phyloP scores from a whole-genome alignment of 2,113 vertebrate genomes.

The Delphinus delphis region DNA sequence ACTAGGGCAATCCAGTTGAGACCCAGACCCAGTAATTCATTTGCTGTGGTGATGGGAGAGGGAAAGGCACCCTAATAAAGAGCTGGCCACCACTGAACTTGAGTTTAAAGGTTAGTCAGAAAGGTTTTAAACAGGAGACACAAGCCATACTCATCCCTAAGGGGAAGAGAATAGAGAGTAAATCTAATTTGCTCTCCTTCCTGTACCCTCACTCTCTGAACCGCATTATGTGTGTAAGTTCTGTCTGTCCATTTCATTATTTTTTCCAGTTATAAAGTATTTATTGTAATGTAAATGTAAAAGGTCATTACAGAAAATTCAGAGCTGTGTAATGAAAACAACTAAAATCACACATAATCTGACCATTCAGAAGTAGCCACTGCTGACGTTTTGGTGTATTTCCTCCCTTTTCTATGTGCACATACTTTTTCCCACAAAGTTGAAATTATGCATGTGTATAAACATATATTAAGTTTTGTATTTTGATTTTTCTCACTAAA shows the following conservation, averaged over 20 bases:
- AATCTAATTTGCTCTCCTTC: neutral
- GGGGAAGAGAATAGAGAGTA: neutral
- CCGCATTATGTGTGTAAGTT: neutral
- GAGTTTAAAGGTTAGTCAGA: neutral
- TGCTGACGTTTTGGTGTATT: neutral
- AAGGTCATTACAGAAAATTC: neutral
- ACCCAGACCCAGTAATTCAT: neutral
- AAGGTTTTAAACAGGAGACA: neutral
- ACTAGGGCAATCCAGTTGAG: neutral
- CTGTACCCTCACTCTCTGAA: neutral
- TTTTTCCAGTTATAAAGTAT: neutral
- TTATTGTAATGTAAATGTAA: constrained; percentile 8
- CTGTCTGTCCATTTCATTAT: neutral
- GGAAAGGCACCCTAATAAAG: neutral
- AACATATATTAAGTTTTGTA: neutral
- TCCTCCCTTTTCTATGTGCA: neutral
- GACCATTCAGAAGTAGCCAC: neutral
- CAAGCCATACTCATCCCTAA: neutral
- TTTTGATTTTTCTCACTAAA: constrained; percentile 15
- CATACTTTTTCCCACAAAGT: neutral
- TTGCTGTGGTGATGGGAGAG: neutral
- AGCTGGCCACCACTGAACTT: neutral
- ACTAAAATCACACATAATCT: neutral
- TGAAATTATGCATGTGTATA: neutral
- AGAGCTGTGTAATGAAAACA: neutral